These are phyloP conservation scores for Meriones psammophilus DNA, from an alignment of 2,797 vertebrate species.

Conservation along the genomic window DNA sequence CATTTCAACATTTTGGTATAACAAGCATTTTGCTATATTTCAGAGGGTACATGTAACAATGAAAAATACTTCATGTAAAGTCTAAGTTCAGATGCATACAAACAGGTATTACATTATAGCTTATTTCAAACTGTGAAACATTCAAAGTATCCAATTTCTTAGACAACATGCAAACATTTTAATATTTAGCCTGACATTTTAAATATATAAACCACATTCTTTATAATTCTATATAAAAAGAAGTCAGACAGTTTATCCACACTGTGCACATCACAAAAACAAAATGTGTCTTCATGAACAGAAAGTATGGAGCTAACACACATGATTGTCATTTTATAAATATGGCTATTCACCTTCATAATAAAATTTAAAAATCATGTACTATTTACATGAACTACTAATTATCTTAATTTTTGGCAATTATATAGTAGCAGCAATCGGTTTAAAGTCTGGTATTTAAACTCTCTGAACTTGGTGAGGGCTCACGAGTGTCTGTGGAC, in stretches of 20 bases:
- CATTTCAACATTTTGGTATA: constrained; percentile 88
- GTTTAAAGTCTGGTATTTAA: constrained; percentile 84
- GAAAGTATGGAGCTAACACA: constrained; percentile 79
- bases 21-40: constrained; percentile 86
- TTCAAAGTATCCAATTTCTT: constrained; percentile 89
- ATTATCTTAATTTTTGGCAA: constrained; percentile 88
- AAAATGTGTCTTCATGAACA: constrained; percentile 84
- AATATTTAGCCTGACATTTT: constrained; percentile 91
- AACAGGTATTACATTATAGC: constrained; percentile 87
- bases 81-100: constrained; percentile 87
- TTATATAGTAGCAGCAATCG: constrained; percentile 89
- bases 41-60: constrained; percentile 94
- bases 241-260: constrained; percentile 81
- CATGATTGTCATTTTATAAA: constrained; percentile 89
- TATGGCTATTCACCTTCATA: constrained; percentile 85
- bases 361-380: constrained; percentile 86
- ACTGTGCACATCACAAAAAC: constrained; percentile 85
- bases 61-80: constrained; percentile 91
- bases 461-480: constrained; percentile 68
- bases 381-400: constrained; percentile 88
- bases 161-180: constrained; percentile 93
- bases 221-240: constrained; percentile 85
- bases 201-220: constrained; percentile 87
- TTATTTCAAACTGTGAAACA: constrained; percentile 88
- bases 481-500: constrained; percentile 38